Evolutionary conservation across 2,888 invertebrate genomes (phyloP).

Genomic region (Anthophora plumipes): DNA sequence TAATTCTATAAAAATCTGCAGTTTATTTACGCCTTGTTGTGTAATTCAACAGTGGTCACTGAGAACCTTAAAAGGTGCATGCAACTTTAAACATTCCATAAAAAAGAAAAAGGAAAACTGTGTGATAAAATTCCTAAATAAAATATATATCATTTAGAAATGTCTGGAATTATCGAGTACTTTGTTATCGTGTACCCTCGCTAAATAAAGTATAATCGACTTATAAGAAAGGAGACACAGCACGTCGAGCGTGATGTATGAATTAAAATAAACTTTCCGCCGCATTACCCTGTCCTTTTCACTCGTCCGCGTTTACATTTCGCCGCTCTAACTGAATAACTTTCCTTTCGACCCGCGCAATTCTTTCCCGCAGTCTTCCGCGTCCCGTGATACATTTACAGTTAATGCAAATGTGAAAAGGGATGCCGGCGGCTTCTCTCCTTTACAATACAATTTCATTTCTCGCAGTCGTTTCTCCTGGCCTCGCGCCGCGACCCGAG

Average conservation of each 20-base stretch:
- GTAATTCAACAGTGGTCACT: too few relatives aligned
- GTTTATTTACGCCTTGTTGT: too few relatives aligned
- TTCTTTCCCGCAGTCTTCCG: constrained; percentile 54
- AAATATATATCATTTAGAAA: neutral
- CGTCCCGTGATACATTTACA: constrained; percentile 56
- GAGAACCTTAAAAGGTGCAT: too few relatives aligned
- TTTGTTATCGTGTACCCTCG: neutral
- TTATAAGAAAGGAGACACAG: neutral
- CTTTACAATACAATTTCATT: constrained; percentile 61
- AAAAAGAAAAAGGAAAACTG: neutral
- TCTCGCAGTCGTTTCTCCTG: constrained; percentile 39
- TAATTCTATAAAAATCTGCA: too few relatives aligned
- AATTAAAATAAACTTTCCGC: constrained; percentile 63
- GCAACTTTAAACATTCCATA: too few relatives aligned
- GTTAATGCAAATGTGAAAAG: constrained; percentile 66
- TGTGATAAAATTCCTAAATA: too few relatives aligned
- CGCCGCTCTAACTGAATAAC: constrained; percentile 57
- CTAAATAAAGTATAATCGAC: constrained; percentile 2
- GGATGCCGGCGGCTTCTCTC: constrained; percentile 43
- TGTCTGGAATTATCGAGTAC: neutral
- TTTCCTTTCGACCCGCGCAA: constrained; percentile 33
- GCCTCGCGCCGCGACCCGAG: constrained; percentile 1
- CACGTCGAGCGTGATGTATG: constrained; percentile 34
- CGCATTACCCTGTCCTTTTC: constrained; percentile 50
- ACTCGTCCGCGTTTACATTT: constrained; percentile 46